Base-by-base conservation (phyloP, 1,140 invertebrate genomes). In the Zaprionus camerounensis region DNA sequence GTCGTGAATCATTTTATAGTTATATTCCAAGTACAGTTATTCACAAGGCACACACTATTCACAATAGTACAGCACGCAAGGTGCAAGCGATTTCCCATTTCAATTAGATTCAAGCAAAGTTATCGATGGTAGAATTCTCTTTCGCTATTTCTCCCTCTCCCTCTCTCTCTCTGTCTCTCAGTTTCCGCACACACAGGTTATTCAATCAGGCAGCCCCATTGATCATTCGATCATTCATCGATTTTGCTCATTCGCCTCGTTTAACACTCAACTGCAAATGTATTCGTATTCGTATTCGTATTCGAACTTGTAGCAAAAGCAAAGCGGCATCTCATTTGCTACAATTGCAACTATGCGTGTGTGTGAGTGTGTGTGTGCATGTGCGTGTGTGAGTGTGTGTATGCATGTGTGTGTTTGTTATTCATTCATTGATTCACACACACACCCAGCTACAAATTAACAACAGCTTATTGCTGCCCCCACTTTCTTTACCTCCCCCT, bases 371-470 rank as follows among this genome's bases (percentile, higher is more conserved):
- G 9, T 20, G 34, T 53, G 31, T 36, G 26, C 20, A n/a, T n/a
- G n/a, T n/a, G n/a, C n/a, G n/a, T n/a, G 1, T 20, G 20, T 20
- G 20, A 0, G 20, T 20, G 20, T 24, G 46, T 28, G 17, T 53
- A 3, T 20, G 1, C 17, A 15, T 13, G 58, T 17, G 17, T 31
- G 57, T 62, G 46, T 73, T 56, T 49, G 49, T 83, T 69, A 78
- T 63, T 80, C 81, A 80, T 17, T 80, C 81, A 77, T 31, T 76
- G 62, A 76, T 80, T 58, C 59, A 76, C 66, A 61, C 31, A 28
- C 24, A 26, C 28, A 69, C 31, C 24, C 63, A 53, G 34, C 65
- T 31, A 53, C 57, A 71, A 26, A 76, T 71, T 17, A 76, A 71
- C 53, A 75, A 71, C 61, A 76, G 58, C 70, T 58, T 71, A 31